Base-by-base conservation (phyloP, 2,888 invertebrate genomes). In the Glyphotaelius pellucidus region DNA sequence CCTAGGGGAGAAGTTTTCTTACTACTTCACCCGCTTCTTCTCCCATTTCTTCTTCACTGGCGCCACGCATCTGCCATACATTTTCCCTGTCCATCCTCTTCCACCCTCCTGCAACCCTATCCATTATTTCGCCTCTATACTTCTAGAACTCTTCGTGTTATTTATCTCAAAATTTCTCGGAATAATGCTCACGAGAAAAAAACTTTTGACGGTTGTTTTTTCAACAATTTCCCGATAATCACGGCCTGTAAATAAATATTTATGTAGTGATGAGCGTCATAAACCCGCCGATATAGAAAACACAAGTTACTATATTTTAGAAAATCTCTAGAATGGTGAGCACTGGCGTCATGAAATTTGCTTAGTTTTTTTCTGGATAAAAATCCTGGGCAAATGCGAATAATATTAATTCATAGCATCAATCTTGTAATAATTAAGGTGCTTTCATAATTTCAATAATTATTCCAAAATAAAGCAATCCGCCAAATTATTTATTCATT, bases 1-100 rank as follows among this genome's bases (percentile, higher is more conserved):
- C 88, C 88, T 79, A 7, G 79, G 79, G 79, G 88, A 79, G 38
- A n/a, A 79, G 67, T 35, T 35, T 89, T 47, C 81, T 79, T 89
- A n/a, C 80, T 38, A n/a, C 5, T 87, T 87, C 31, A 30, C 25
- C n/a, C 67, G 80, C 25, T 15, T 79, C 38, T 89, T 32, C 31
- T 89, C 80, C 31, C 35, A 31, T 15, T 30, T 81, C 42, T n/a
- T 79, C 80, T 67, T 80, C 30, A 1, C 15, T 90, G 90, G 90
- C 90, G 90, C 90, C 90, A 81, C 90, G 42, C 30, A 30, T 90
- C 90, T 90, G 5, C 90, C 81, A 67, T n/a, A 32, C 31, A 31
- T 19, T 15, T 3, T 32, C 42, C 38, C 80, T 30, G 19, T n/a
- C 90, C 30, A 42, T 12, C 35, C 80, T 14, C 14, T 2, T 47